Conservation (phyloP, 1,140 invertebrate genomes). For the Eupeodes corollae region DNA sequence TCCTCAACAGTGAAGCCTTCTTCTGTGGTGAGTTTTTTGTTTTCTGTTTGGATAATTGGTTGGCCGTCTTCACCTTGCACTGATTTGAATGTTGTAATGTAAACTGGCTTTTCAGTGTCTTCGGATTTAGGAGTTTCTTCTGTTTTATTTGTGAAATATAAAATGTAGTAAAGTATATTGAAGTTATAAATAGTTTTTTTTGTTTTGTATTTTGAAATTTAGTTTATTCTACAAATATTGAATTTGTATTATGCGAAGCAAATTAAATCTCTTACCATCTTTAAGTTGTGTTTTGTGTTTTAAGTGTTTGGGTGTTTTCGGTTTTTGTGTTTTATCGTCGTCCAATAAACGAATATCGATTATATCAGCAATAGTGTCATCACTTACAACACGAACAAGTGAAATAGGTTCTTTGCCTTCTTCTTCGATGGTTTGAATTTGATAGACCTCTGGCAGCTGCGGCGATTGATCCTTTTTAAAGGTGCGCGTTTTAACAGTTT, state of each 20-base stretch:
- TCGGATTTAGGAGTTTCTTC: conserved; percentile 22
- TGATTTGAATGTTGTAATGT: conserved; percentile 36
- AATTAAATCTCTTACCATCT: conserved; percentile 24
- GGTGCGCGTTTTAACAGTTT: conserved; percentile 30
- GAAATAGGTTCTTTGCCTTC: conserved; percentile 35
- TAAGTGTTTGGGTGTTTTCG: conserved; percentile 24
- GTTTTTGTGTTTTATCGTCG: conserved; percentile 22
- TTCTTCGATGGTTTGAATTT: conserved; percentile 38
- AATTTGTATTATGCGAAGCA: neutral
- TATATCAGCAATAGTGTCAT: conserved; percentile 32
- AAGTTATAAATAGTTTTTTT: conserved; percentile 1
- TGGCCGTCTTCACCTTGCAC: conserved; percentile 32
- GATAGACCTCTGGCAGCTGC: conserved; percentile 28
- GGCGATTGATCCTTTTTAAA: conserved; percentile 30
- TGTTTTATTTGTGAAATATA: conserved; percentile 1
- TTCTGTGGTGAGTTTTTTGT: conserved; percentile 28
- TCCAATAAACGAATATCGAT: conserved; percentile 33
- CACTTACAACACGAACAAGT: conserved; percentile 30
- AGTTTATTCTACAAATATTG: conserved; percentile 3
- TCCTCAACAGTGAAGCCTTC: conserved; percentile 36
- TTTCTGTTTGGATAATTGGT: conserved; percentile 29
- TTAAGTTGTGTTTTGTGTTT: conserved; percentile 23
- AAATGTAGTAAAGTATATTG: conserved; percentile 5
- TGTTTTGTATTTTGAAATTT: conserved; percentile 18
- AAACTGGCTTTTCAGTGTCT: conserved; percentile 30